Evolutionary conservation across 1,140 invertebrate species (phyloP).

Genomic region (Mizuhopecten yessoensis): DNA sequence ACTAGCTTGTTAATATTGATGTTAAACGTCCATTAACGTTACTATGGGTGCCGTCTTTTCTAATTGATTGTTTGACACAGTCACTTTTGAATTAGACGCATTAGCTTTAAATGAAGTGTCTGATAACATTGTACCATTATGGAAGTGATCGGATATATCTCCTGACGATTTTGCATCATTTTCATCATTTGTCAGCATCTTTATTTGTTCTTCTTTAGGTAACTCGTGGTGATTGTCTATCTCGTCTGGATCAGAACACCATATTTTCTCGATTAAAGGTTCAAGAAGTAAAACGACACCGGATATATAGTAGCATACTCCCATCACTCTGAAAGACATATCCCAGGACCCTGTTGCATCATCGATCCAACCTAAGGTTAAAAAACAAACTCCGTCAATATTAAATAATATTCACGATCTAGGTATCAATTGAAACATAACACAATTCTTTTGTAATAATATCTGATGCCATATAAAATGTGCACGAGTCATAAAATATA

Average conservation of each 20-base stretch:
- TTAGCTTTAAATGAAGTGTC: background rate
- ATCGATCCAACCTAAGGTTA: constrained; percentile 49
- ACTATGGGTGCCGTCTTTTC: background rate
- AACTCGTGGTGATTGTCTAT: background rate
- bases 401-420: too few relatives aligned
- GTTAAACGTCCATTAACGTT: background rate
- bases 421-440: too few relatives aligned
- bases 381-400: background rate
- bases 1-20: too few relatives aligned
- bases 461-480: too few relatives aligned
- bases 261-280: background rate
- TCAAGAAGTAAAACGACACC: background rate
- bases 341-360: constrained; percentile 45
- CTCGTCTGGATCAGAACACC: background rate
- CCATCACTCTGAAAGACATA: constrained; percentile 44
- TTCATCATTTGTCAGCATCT: background rate
- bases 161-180: background rate
- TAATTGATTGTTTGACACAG: background rate
- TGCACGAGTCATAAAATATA: too few relatives aligned
- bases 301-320: background rate
- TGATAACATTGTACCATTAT: background rate
- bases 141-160: background rate
- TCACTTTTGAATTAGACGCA: background rate
- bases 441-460: too few relatives aligned
- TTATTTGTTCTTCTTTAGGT: background rate